Conservation (phyloP, 2,888 invertebrate species). For the Rhingia rostrata region DNA sequence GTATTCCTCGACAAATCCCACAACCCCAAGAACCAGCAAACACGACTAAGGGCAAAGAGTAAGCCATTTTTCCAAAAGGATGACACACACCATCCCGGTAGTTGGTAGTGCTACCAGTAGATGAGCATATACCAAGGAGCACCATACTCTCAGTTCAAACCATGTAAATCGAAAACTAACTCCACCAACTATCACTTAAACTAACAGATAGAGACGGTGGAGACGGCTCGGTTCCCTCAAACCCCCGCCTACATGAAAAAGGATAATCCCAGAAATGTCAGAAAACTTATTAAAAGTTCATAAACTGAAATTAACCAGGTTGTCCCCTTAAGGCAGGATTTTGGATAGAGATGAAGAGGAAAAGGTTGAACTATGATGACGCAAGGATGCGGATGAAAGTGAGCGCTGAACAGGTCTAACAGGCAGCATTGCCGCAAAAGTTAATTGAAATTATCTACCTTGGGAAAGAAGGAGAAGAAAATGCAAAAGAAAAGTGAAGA, state of each 20-base stretch:
- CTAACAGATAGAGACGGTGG: conserved; percentile 45
- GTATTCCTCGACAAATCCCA: conserved; percentile 44
- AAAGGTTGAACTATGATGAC: conserved; percentile 14
- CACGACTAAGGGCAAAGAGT: conserved; percentile 44
- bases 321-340: conserved; percentile 67
- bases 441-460: conserved; percentile 74
- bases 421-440: conserved; percentile 68
- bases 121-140: conserved; percentile 1
- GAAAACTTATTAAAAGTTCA: conserved; percentile 75
- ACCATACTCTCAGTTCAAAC: conserved; percentile 22
- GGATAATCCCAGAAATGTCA: conserved; percentile 74
- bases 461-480: conserved; percentile 11
- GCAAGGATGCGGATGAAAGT: conserved; percentile 5
- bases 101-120: conserved; percentile 4
- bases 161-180: conserved; percentile 64
- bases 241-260: conserved; percentile 52
- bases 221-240: conserved; percentile 3
- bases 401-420: neutral
- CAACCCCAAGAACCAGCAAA: conserved; percentile 49
- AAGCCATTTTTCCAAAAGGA: conserved; percentile 42
- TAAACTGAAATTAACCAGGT: conserved; percentile 74
- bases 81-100: conserved; percentile 21
- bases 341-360: conserved; percentile 27
- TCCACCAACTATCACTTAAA: conserved; percentile 55
- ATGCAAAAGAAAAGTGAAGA: neutral